Percentiles rank a stretch among this genome's conserved stretches.
Evolutionary conservation across 37 sponge, comb jelly and placozoan species (phyloP).

Genomic region (Oopsacas minuta): DNA sequence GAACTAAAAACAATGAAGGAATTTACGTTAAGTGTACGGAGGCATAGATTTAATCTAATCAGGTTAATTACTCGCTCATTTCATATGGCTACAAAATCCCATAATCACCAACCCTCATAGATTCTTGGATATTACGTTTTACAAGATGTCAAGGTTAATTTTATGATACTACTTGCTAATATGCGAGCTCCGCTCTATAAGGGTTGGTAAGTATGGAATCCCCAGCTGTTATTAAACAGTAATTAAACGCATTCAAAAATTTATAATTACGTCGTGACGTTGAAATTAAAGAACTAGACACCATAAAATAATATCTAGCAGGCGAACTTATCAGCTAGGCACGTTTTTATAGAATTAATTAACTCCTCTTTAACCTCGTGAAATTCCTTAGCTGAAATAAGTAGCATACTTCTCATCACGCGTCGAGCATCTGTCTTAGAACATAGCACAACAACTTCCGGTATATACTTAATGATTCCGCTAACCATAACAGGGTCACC

Average conservation of each 20-base stretch:
- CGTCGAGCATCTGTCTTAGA: background rate
- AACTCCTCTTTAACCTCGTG: background rate
- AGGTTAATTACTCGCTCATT: too few species aligned
- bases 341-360: background rate
- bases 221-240: too few species aligned
- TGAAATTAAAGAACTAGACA: background rate
- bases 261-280: background rate
- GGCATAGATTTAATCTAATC: too few species aligned
- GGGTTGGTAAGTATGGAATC: too few species aligned
- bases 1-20: too few species aligned
- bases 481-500: constrained; percentile 8
- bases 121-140: too few species aligned
- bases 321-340: background rate
- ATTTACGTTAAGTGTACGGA: too few species aligned
- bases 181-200: too few species aligned
- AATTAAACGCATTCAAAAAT: background rate
- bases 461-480: background rate
- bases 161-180: too few species aligned
- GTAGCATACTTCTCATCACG: background rate
- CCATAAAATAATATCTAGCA: background rate
- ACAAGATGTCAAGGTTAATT: too few species aligned
- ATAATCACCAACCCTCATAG: too few species aligned
- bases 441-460: background rate
- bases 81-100: too few species aligned
- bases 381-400: background rate